phyloP scores from a whole-genome alignment of 2,113 vertebrate genomes.

The Choloepus hoffmanni region DNA sequence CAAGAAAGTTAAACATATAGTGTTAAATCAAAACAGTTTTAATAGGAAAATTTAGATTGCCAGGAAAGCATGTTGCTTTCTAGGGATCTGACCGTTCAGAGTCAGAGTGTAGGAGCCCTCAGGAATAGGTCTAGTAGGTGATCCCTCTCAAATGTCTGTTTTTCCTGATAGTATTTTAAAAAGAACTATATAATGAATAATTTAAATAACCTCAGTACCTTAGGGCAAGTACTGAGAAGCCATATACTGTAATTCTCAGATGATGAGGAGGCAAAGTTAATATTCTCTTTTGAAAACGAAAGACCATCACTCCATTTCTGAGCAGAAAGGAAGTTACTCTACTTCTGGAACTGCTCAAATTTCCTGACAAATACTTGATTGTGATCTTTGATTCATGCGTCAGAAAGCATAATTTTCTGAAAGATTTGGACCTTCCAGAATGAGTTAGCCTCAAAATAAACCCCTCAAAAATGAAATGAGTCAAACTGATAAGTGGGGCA shows the following conservation, averaged over 20 bases:
- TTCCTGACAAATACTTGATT: not conserved
- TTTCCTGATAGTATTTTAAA: not conserved
- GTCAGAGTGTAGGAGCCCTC: too few relatives aligned
- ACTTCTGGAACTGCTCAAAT: not conserved
- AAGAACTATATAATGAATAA: not conserved
- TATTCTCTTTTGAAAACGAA: conserved; percentile 25
- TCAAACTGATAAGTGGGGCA: not conserved
- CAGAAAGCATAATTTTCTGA: conserved; percentile 28
- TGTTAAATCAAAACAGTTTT: too few relatives aligned
- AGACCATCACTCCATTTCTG: not conserved
- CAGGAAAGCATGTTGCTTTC: too few relatives aligned
- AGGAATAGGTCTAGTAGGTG: not conserved
- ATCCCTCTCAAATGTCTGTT: not conserved
- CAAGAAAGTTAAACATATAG: too few relatives aligned
- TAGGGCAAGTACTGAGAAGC: not conserved
- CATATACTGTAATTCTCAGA: not conserved
- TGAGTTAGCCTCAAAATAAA: not conserved
- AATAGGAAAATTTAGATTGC: too few relatives aligned
- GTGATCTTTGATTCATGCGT: not conserved
- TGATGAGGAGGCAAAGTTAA: not conserved
- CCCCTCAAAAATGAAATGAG: not conserved
- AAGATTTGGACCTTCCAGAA: not conserved
- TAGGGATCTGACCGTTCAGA: too few relatives aligned
- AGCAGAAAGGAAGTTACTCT: not conserved
- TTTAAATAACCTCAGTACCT: not conserved